Evolutionary conservation across 2,113 vertebrate species (phyloP), one percentile per base, ranked within the genome.

Genomic region (Lampris incognitus): DNA sequence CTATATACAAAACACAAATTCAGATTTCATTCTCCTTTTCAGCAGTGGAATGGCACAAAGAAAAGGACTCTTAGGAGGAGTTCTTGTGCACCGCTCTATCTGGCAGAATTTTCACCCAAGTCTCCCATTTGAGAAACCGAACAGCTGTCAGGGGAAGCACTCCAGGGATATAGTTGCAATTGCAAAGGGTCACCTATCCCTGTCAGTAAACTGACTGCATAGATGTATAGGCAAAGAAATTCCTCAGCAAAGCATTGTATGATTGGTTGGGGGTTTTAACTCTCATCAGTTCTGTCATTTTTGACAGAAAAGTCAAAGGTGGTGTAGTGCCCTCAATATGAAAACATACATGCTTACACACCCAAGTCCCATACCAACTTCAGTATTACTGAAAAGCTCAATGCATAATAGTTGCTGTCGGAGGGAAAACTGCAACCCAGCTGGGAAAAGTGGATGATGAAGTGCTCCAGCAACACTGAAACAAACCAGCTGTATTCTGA

Each of bases 131-230:
- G 36, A 38, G 44, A 66, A 65, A 66, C 73, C 56, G 63, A 74
- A 69, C 78, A 73, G 69, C 74, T 74, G 80, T 76, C 74, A 57
- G 2, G 44, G 13, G 39, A 67, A 24, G 5, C 42, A 40, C 9
- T 72, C 4, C 13, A 0, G 5, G 44, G 60, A 72, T 39, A 13
- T 64, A 44, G 51, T 41, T 40, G 9, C 54, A 39, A n/a, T 64
- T 6, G 50, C 7, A 49, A 6, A 1, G 0, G 13, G 48, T 60
- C 42, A 56, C 9, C 40, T 59, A 63, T 65, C 24, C 24, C 24
- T 24, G 24, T 24, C 24, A 46, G 59, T 42, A 37, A 8, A 42
- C 24, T 61, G 67, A 46, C 63, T 9, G 7, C 8, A 24, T 52
- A 38, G 61, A 7, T 5, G 24, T 24, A 49, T 39, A 0, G 60